These are phyloP conservation scores for Gopherus evgoodei DNA, from an alignment of 2,113 vertebrate species.

Conservation along the genomic window DNA sequence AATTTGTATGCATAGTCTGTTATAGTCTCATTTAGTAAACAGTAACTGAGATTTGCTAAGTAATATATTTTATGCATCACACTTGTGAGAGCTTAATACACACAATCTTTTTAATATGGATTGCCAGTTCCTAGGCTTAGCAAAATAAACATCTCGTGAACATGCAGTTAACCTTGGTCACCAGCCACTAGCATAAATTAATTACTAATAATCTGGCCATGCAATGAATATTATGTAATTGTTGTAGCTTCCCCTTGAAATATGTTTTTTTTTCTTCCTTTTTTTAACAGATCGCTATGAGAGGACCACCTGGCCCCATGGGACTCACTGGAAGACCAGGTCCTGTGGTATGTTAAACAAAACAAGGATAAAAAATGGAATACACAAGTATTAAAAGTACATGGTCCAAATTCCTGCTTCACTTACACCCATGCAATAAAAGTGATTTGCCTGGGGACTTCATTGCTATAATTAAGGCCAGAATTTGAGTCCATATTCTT, in stretches of 20 bases:
- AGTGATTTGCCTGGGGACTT: neutral
- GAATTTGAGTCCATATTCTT: neutral
- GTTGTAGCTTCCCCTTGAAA: neutral
- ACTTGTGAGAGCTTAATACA: neutral
- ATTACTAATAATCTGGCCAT: neutral
- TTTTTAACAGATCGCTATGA: constrained; percentile 91
- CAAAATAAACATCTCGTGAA: neutral
- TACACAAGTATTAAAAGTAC: neutral
- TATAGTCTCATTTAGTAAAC: neutral
- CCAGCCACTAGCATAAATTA: neutral
- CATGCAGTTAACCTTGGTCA: neutral
- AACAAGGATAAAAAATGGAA: neutral
- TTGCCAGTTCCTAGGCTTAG: neutral
- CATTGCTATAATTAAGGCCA: neutral
- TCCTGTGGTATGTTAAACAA: constrained; percentile 90
- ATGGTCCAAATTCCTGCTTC: neutral
- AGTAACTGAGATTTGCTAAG: neutral
- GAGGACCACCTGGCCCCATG: constrained; percentile 96
- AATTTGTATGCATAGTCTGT: neutral
- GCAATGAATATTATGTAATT: neutral
- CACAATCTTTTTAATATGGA: neutral
- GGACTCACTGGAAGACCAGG: constrained; percentile 97
- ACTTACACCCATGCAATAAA: neutral
- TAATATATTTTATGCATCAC: neutral
- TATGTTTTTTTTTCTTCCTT: constrained; percentile 17